phyloP scores from a whole-genome alignment of 1,140 invertebrate genomes.

The Sycophila sp. region DNA sequence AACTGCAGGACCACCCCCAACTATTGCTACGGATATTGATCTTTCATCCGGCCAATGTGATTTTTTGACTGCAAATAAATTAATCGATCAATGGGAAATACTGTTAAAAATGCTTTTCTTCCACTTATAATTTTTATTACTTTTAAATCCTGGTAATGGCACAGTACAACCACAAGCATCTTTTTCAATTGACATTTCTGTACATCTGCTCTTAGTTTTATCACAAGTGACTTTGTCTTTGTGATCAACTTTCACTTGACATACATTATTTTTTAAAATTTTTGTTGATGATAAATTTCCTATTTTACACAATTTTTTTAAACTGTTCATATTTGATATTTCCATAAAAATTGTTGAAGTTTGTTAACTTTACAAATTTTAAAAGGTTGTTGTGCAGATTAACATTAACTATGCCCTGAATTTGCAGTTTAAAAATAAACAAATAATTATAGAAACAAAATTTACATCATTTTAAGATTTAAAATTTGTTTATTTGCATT shows the following conservation, averaged over 20 bases:
- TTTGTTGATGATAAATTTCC: not conserved
- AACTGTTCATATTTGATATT: not conserved
- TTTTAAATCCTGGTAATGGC: too few relatives aligned
- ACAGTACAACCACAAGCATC: too few relatives aligned
- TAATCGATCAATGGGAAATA: too few relatives aligned
- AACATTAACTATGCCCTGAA: slow-evolving; percentile 13
- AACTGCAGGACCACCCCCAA: slow-evolving; percentile 50
- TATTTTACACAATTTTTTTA: not conserved
- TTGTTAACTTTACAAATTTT: not conserved
- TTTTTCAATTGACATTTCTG: too few relatives aligned
- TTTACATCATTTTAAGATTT: not conserved
- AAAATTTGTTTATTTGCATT: not conserved
- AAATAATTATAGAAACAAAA: not conserved
- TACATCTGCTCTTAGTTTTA: too few relatives aligned
- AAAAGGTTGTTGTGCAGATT: slow-evolving; percentile 2
- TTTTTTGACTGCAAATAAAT: too few relatives aligned
- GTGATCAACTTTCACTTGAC: too few relatives aligned
- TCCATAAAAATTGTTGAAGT: too few relatives aligned
- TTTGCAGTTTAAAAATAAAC: not conserved
- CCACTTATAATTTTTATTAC: too few relatives aligned
- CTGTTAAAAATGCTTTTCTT: too few relatives aligned
- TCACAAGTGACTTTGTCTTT: too few relatives aligned
- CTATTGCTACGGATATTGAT: slow-evolving; percentile 49
- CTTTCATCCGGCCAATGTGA: too few relatives aligned
- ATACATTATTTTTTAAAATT: not conserved